Percentiles rank a stretch among this genome's conserved stretches.
Evolutionary conservation across 1,140 invertebrate species (phyloP).

Genomic region (Drosophila tani): DNA sequence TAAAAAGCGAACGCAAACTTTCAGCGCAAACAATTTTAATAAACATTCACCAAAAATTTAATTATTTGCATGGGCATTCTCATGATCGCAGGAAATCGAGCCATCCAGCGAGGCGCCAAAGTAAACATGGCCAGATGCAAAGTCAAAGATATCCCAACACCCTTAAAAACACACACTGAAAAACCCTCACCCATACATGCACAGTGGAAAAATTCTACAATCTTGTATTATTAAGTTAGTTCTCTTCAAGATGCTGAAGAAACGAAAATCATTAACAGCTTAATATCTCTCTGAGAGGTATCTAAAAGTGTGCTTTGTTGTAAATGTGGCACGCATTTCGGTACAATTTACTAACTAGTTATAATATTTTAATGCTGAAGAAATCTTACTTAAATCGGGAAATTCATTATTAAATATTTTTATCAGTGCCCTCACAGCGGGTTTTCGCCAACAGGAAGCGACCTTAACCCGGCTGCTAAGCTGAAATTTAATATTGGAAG

Average conservation of each 20-base stretch:
- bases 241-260: no score
- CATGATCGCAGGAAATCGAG: conserved; percentile 73
- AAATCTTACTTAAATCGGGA: background rate
- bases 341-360: no score
- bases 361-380: no score
- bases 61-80: conserved; percentile 78
- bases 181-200: background rate
- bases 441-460: conserved; percentile 28
- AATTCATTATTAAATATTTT: background rate
- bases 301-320: background rate
- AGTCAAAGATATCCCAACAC: conserved; percentile 61
- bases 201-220: background rate
- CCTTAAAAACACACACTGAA: conserved; percentile 20
- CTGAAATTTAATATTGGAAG: conserved; percentile 82
- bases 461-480: conserved; percentile 75
- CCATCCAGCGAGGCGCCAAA: conserved; percentile 70
- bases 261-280: background rate
- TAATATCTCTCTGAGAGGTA: background rate
- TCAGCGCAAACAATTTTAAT: conserved; percentile 76
- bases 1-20: conserved; percentile 61
- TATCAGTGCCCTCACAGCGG: conserved; percentile 5
- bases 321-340: no score
- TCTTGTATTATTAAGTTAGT: no score
- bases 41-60: conserved; percentile 79
- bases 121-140: conserved; percentile 77